Base-by-base conservation (phyloP, 2,888 invertebrate genomes). In the Chloroclystis v-ata region DNA sequence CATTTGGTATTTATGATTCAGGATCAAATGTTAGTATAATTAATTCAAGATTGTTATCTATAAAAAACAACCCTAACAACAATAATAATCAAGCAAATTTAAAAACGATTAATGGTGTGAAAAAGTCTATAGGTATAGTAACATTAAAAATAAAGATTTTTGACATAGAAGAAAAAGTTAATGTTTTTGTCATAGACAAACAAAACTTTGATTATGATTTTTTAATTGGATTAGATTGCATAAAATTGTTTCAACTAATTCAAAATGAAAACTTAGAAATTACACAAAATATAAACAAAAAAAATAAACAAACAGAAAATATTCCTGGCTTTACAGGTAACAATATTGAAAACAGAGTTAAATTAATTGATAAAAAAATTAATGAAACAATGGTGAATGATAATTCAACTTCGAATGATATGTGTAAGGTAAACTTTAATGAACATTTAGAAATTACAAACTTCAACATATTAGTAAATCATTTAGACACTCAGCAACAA, bases 1-100 rank as follows among this genome's bases (percentile, higher is more conserved):
- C 24, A 9, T 32, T 6, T 0, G 64, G 61, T 26, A 37, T 64
- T n/a, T 65, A 67, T 56, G 65, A 67, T 44, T 62, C 63, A 12
- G 63, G 67, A 1, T 67, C 63, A 4, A 63, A 67, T 54, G n/a
- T n/a, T n/a, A n/a, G n/a, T n/a, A n/a, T n/a, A n/a, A n/a, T n/a
- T n/a, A n/a, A n/a, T n/a, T n/a, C n/a, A n/a, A n/a, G n/a, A n/a
- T n/a, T n/a, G n/a, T n/a, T n/a, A n/a, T n/a, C n/a, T n/a, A n/a
- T n/a, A n/a, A n/a, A n/a, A n/a, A n/a, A n/a, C n/a, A n/a, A n/a
- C n/a, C n/a, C n/a, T n/a, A n/a, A n/a, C n/a, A n/a, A n/a, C n/a
- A n/a, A n/a, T n/a, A n/a, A n/a, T n/a, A n/a, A n/a, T n/a, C n/a
- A n/a, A n/a, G n/a, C n/a, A n/a, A n/a, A n/a, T n/a, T n/a, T n/a